These are phyloP conservation scores for Centropristis striata DNA, from an alignment of 2,113 vertebrate species.

Conservation along the genomic window DNA sequence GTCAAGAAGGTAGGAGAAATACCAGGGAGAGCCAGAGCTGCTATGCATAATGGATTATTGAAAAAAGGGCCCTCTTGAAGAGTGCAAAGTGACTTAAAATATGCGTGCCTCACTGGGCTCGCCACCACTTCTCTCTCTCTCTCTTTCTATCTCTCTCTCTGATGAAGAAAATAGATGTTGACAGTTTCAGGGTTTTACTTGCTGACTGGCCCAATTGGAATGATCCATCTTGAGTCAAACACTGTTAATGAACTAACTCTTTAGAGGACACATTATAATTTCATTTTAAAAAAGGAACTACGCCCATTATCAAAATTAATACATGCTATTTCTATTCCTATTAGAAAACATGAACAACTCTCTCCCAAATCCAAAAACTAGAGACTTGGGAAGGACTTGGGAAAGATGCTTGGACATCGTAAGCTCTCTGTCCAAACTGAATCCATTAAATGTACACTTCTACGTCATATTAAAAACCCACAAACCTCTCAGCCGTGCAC, in stretches of 20 bases:
- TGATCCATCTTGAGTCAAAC: constrained; percentile 29
- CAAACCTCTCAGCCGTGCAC: no score
- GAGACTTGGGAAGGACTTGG: no score
- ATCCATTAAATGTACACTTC: no score
- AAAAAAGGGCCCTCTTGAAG: constrained; percentile 78
- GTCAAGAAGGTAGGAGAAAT: constrained; percentile 92
- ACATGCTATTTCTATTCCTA: no score
- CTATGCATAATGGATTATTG: constrained; percentile 91
- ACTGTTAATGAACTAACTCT: constrained; percentile 14
- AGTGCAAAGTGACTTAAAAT: constrained; percentile 85
- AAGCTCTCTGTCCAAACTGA: no score
- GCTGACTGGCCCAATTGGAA: constrained; percentile 35
- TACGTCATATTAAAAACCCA: no score
- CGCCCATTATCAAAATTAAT: no score
- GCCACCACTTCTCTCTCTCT: constrained; percentile 13
- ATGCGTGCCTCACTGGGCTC: constrained; percentile 66
- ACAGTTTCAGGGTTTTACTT: constrained; percentile 60
- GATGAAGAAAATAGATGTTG: constrained; percentile 64
- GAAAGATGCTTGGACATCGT: no score
- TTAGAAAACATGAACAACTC: no score
- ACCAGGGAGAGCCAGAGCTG: constrained; percentile 86
- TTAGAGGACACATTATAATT: constrained; percentile 14
- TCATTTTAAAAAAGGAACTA: no score
- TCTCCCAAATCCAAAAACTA: no score
- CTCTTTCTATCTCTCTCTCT: constrained; percentile 18